Base-by-base conservation (phyloP, 2,113 vertebrate genomes). In the Fukomys damarensis region DNA sequence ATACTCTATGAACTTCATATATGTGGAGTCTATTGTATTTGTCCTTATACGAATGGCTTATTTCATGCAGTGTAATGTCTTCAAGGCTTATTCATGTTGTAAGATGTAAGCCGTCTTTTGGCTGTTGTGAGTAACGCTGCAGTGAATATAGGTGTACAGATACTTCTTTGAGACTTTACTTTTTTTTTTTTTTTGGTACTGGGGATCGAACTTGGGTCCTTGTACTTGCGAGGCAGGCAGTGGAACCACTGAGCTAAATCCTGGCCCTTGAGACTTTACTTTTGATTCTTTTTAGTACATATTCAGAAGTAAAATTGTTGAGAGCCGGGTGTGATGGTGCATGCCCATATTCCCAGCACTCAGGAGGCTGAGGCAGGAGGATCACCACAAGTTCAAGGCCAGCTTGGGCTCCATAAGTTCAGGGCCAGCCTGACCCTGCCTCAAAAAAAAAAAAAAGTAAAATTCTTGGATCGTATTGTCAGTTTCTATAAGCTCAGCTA, bases 1-100 rank as follows among this genome's bases (percentile, higher is more conserved):
- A 68, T 92, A 12, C 22, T 89, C 74, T 84, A 1, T 17, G 20
- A 95, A 89, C 43, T 22, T 80, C 59, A 70, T 52, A 2, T 86
- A 86, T 86, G 46, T 72, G 38, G 26, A 87, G 77, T 92, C 72
- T 81, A 46, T 24, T 41, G 2, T 87, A 68, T 95, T 80, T 96
- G 41, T 92, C 58, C 56, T 92, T 89, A 95, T 92, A 38, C 94
- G 66, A 89, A 61, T 96, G 66, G n/a, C 52, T 92, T 80, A 54
- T 93, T 96, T 91, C 46, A 94, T 43, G 72, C 90, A 87, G 14
- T n/a, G 3, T 89, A 88, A 52, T n/a, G 1, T 84, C 87, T 96
- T 96, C 59, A 91, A n/a, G 7, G 12, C 58, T 89, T 58, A 92
- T 92, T 35, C 41, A 43, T 89, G 8, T 83, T 89, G 30, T 86